Conservation (phyloP, 2,797 vertebrate genomes). For the Molossus alvarezi region DNA sequence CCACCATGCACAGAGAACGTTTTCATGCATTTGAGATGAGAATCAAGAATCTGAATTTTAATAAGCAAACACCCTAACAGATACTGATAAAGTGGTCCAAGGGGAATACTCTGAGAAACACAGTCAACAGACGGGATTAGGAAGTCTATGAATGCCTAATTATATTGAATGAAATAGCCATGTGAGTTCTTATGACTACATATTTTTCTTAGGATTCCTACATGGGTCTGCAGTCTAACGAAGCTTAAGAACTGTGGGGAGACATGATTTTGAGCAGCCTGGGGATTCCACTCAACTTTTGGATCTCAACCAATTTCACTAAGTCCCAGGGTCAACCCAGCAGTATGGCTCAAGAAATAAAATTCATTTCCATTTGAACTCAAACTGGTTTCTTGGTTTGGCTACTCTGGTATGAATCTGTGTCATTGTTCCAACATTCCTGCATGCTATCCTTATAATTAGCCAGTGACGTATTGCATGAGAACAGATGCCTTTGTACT, state of each 20-base stretch:
- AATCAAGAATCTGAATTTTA: conserved; percentile 48
- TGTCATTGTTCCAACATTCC: background rate
- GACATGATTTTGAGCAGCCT: background rate
- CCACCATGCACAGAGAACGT: background rate
- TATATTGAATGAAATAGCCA: background rate
- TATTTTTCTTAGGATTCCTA: background rate
- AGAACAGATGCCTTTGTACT: background rate
- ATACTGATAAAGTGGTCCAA: background rate
- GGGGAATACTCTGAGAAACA: background rate
- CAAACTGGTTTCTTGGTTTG: background rate
- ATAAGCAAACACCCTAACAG: background rate
- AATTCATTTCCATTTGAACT: background rate
- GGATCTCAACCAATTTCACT: background rate
- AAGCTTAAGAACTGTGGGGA: background rate
- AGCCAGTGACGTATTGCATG: background rate
- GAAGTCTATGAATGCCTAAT: background rate
- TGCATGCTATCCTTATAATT: background rate
- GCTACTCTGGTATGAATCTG: background rate
- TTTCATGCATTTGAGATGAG: background rate
- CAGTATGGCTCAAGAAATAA: background rate
- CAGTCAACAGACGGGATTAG: background rate
- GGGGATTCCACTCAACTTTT: background rate
- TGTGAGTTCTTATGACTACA: background rate
- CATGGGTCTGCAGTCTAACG: background rate
- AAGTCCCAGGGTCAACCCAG: background rate